Conservation (phyloP, 2,797 vertebrate species). For the Vultur gryphus region DNA sequence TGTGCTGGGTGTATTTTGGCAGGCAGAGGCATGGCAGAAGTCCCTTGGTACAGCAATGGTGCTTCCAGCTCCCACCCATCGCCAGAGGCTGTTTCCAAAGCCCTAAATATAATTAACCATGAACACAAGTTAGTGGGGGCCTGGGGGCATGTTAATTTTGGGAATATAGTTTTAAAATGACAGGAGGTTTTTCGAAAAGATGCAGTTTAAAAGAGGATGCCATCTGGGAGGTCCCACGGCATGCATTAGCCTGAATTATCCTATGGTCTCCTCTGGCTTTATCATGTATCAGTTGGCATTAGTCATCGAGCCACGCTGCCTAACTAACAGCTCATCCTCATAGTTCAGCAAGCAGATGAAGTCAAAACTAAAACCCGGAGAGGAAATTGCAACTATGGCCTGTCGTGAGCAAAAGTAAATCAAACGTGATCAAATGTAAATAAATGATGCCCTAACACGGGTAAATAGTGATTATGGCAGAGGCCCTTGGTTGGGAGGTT, state of each 20-base stretch:
- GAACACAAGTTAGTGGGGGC: background rate
- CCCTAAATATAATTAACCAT: background rate
- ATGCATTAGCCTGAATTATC: background rate
- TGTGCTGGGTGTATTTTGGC: background rate
- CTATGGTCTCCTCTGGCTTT: background rate
- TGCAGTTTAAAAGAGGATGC: accelerated
- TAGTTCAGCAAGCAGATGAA: background rate
- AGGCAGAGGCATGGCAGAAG: background rate
- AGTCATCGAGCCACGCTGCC: background rate
- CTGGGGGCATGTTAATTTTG: accelerated
- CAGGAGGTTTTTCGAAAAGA: background rate
- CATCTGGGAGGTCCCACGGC: background rate
- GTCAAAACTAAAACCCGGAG: background rate
- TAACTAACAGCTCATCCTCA: background rate
- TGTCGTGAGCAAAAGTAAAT: accelerated
- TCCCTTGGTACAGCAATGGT: background rate
- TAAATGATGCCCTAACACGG: accelerated
- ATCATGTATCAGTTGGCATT: background rate
- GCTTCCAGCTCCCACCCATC: background rate
- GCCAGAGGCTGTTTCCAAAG: background rate
- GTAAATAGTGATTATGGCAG: background rate
- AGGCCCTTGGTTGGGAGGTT: accelerated
- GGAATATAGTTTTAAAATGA: background rate
- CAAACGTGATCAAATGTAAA: no score
- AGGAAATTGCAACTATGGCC: background rate